A percentile compares a stretch with the other conserved stretches of the same genome.
phyloP scores from a whole-genome alignment of 2,797 vertebrate species.

The Florisuga fusca region DNA sequence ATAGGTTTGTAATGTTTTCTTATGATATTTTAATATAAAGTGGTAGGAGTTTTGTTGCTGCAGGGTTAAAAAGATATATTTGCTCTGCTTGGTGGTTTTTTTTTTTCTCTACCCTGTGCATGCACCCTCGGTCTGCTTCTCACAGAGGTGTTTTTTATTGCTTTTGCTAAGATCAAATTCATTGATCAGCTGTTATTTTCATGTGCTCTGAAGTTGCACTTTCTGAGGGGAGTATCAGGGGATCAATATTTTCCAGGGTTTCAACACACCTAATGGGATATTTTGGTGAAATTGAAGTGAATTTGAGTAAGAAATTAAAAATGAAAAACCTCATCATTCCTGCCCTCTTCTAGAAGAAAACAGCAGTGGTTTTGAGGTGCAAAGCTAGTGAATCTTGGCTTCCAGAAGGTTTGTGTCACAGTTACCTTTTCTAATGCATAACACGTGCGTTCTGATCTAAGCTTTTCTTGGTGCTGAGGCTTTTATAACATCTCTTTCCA shows the following conservation, averaged over 20 bases:
- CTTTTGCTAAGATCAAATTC: constrained; percentile 17
- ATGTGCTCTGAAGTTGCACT: background rate
- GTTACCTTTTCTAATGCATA: constrained; percentile 3
- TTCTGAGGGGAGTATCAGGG: background rate
- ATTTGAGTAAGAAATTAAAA: constrained; percentile 2
- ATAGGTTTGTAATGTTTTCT: constrained; percentile 10
- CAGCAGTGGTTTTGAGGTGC: background rate
- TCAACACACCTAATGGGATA: background rate
- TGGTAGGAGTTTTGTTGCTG: background rate
- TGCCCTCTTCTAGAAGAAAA: background rate
- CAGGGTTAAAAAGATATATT: constrained; percentile 7
- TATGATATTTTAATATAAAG: background rate
- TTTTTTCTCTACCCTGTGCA: background rate
- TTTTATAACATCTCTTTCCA: background rate
- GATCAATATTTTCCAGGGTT: constrained; percentile 10
- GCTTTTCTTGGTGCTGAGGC: background rate
- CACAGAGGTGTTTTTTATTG: constrained; percentile 1
- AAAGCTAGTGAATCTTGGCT: background rate
- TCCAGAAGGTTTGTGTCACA: background rate
- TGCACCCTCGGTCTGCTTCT: background rate
- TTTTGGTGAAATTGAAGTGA: background rate
- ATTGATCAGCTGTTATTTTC: constrained; percentile 17
- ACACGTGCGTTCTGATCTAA: background rate
- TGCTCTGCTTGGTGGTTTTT: background rate
- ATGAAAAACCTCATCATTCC: background rate